Conservation (phyloP, 2,888 invertebrate genomes). For the Hypomecis punctinalis region DNA sequence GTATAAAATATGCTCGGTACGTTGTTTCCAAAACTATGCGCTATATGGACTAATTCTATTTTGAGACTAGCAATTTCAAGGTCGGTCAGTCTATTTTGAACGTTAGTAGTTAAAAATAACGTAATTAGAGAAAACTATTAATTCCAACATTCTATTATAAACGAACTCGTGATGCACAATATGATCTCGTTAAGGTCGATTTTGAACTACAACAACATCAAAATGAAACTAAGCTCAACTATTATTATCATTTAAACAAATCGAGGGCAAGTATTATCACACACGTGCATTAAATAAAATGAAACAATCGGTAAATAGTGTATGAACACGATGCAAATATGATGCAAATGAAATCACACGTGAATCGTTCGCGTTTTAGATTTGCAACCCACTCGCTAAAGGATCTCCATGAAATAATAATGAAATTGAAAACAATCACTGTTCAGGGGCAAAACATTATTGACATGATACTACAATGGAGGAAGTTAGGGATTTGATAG, state of each 20-base stretch:
- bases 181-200: slow-evolving; percentile 35
- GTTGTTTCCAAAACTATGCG: slow-evolving; percentile 24
- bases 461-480: slow-evolving; percentile 23
- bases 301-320: slow-evolving; percentile 11
- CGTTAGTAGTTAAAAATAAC: slow-evolving; percentile 50
- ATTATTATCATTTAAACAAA: slow-evolving; percentile 55
- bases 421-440: slow-evolving; percentile 51
- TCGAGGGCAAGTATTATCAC: slow-evolving; percentile 58
- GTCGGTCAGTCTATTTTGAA: slow-evolving; percentile 66
- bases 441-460: slow-evolving; percentile 25
- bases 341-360: slow-evolving; percentile 22
- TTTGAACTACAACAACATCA: slow-evolving; percentile 52
- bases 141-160: slow-evolving; percentile 29
- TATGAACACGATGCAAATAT: slow-evolving; percentile 27
- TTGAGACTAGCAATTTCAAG: slow-evolving; percentile 81
- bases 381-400: slow-evolving; percentile 25
- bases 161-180: slow-evolving; percentile 30
- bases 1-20: slow-evolving; percentile 24
- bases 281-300: slow-evolving; percentile 57
- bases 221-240: slow-evolving; percentile 67
- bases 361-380: slow-evolving; percentile 14
- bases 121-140: slow-evolving; percentile 28
- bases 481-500: slow-evolving; percentile 12
- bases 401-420: slow-evolving; percentile 17
- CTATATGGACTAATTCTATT: slow-evolving; percentile 43